Conservation (phyloP, 2,113 vertebrate species). For the Ctenodactylus gundi region DNA sequence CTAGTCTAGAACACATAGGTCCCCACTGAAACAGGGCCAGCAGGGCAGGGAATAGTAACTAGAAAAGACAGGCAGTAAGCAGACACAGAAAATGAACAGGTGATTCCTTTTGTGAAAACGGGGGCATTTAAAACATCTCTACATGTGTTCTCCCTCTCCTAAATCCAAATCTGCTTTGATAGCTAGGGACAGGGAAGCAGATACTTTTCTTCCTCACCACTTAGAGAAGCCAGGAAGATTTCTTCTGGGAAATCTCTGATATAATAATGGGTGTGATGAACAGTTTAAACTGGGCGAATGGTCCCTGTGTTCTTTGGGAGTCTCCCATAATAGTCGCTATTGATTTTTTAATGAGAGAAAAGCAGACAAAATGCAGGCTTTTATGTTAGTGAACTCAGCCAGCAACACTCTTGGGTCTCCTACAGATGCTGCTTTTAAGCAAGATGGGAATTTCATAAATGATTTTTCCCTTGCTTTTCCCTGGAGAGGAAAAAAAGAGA, state of each 20-base stretch:
- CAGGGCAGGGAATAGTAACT: neutral
- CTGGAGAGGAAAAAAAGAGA: conserved; percentile 73
- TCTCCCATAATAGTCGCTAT: conserved; percentile 60
- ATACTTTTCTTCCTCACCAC: neutral
- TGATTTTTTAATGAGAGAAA: conserved; percentile 75
- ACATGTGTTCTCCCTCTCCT: neutral
- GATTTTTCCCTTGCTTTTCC: conserved; percentile 68
- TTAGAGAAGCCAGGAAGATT: conserved; percentile 22
- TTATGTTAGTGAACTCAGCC: conserved; percentile 69
- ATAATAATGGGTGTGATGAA: conserved; percentile 63
- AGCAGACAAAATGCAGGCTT: conserved; percentile 67
- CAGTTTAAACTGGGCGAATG: conserved; percentile 66
- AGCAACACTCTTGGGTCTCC: conserved; percentile 60
- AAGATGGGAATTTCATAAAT: conserved; percentile 77
- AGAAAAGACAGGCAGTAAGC: neutral
- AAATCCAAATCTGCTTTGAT: conserved; percentile 34
- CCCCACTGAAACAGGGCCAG: neutral
- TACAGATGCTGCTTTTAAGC: conserved; percentile 75
- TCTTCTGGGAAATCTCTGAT: conserved; percentile 68
- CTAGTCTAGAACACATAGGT: neutral
- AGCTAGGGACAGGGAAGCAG: neutral
- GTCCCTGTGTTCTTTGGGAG: conserved; percentile 58
- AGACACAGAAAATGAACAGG: neutral
- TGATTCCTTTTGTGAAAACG: neutral
- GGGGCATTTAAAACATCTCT: neutral